Base-by-base conservation (phyloP, 2,888 invertebrate genomes). In the Drosophila greeni region DNA sequence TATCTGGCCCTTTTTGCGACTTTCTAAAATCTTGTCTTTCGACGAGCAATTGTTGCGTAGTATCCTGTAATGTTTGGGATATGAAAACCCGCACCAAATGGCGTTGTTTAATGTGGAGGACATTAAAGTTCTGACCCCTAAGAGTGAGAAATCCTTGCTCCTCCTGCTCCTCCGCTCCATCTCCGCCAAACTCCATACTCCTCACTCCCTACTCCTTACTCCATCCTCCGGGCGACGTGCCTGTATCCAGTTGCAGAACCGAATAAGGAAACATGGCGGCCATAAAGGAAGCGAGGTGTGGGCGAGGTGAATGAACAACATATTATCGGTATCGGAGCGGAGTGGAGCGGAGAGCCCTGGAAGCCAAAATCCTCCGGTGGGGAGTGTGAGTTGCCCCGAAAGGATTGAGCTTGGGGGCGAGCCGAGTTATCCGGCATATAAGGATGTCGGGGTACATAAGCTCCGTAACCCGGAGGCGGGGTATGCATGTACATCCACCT, bases 241-340 rank as follows among this genome's bases (percentile, higher is more conserved):
- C 23, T 49, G 49, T 51, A 53, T 52, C 45, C 67, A 62, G 66
- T 77, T 72, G 78, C 70, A 75, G 62, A 72, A 68, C 72, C 65
- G 70, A 73, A 23, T 76, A 62, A 62, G 59, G 57, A 71, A 78
- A 76, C 65, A 82, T 66, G 66, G 66, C 66, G 70, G 69, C 75
- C 58, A 65, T 61, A 40, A 52, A 29, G 48, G 47, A 48, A 39
- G 45, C 42, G 40, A 48, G 65, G 68, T 52, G 34, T 60, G 66
- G 64, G 69, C 47, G 80, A 80, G 78, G 83, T 79, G 83, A 79
- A 80, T 79, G 83, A 75, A 82, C 83, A 79, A 82, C 74, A 71
- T 71, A 75, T 76, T 79, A 79, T 79, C 73, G 81, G 72, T 79
- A 79, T 79, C 75, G 81, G 66, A 79, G 70, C 36, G 37, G 52